phyloP scores from a whole-genome alignment of 2,113 vertebrate species.

The Lagenorhynchus albirostris region DNA sequence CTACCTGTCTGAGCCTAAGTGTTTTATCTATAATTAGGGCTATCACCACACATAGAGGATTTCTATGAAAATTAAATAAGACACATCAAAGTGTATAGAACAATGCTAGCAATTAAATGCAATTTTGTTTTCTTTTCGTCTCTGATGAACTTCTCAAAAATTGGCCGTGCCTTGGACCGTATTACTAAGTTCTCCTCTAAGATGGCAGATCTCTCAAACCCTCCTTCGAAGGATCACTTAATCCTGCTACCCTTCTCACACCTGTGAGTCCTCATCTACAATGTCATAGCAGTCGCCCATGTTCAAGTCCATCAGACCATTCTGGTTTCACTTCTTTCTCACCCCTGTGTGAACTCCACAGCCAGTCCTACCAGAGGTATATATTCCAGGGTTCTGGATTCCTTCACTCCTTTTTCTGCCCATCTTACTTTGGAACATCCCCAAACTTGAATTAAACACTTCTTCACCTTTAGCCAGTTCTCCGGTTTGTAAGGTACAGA shows the following conservation, averaged over 20 bases:
- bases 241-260: not conserved
- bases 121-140: not conserved
- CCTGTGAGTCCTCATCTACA: not conserved
- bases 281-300: no score
- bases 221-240: not conserved
- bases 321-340: not conserved
- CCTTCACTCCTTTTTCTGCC: not conserved
- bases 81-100: not conserved
- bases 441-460: not conserved
- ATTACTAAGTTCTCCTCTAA: not conserved
- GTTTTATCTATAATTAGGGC: not conserved
- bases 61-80: not conserved
- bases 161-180: not conserved
- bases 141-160: not conserved
- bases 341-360: not conserved
- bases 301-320: not conserved
- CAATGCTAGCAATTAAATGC: not conserved
- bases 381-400: not conserved
- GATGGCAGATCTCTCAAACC: not conserved
- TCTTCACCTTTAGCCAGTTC: not conserved
- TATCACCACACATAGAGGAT: not conserved
- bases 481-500: not conserved
- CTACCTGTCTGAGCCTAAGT: not conserved
- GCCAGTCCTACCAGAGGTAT: not conserved
- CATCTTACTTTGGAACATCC: not conserved